Evolutionary conservation across 92 coral and sea anemone species (phyloP).

Genomic region (Chrysogorgia sp.): DNA sequence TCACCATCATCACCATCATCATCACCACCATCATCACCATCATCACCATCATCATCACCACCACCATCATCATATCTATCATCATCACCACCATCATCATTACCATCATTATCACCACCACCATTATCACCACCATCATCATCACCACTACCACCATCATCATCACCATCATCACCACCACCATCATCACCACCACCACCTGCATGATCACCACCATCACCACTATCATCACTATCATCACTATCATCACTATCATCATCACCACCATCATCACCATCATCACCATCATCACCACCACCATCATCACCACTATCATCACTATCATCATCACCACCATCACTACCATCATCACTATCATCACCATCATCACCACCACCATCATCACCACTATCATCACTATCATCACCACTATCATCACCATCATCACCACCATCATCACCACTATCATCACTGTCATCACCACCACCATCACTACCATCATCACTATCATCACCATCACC

Average conservation of each 20-base stretch:
- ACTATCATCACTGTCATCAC: background rate
- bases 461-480: conserved; percentile 12
- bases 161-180: conserved; percentile 8
- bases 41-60: background rate
- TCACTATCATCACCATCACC: conserved; percentile 1
- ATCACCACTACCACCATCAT: conserved; percentile 1
- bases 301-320: too few relatives aligned
- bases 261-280: background rate
- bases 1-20: too few relatives aligned
- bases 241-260: background rate
- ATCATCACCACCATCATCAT: conserved; percentile 2
- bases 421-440: background rate
- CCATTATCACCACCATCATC: conserved; percentile 1
- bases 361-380: too few relatives aligned
- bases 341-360: too few relatives aligned
- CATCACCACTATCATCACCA: background rate
- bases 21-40: background rate
- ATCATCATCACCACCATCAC: too few relatives aligned
- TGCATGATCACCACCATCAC: background rate
- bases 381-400: background rate
- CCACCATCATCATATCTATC: background rate
- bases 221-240: background rate
- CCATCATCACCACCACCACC: conserved; percentile 1
- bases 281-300: background rate
- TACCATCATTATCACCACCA: conserved; percentile 2